A percentile compares a stretch with the other conserved stretches of the same genome.
Conservation (phyloP, 35 echinoderm and acorn worm genomes). For the Apostichopus japonicus region DNA sequence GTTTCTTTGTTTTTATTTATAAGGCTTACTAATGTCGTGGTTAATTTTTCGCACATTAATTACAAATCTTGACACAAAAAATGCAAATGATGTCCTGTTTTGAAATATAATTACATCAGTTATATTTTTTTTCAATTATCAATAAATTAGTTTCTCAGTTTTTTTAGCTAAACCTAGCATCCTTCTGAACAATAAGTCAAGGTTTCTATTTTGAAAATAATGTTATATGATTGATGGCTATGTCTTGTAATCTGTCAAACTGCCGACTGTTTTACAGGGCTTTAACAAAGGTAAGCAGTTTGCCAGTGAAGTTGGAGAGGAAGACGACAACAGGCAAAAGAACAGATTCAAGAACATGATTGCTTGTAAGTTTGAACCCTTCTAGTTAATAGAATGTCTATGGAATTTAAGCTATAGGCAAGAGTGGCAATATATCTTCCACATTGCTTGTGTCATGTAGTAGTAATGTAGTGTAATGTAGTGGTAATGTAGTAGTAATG, state of each 20-base stretch:
- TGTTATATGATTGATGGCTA: conserved; percentile 8
- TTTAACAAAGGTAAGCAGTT: conserved; percentile 62
- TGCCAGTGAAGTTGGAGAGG: conserved; percentile 66
- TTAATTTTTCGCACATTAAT: no score
- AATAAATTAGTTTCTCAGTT: no score
- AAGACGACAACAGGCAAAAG: conserved; percentile 70
- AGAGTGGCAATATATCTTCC: not conserved
- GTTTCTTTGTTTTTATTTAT: no score
- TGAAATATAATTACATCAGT: no score
- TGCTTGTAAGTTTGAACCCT: conserved; percentile 57
- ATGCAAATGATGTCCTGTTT: no score
- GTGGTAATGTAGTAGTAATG: no score
- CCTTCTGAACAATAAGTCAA: not conserved
- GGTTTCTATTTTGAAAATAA: not conserved
- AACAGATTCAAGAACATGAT: conserved; percentile 81
- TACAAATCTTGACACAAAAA: no score
- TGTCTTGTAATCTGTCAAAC: conserved; percentile 14
- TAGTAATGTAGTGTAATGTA: no score
- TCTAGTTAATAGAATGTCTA: not conserved
- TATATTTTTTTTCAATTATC: no score
- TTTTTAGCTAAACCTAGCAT: not conserved
- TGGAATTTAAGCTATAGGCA: not conserved
- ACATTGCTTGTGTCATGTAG: no score
- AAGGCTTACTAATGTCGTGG: no score
- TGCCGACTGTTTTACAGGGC: conserved; percentile 31